Base-by-base conservation (phyloP, 2,888 invertebrate species). In the Litoditis marina region DNA sequence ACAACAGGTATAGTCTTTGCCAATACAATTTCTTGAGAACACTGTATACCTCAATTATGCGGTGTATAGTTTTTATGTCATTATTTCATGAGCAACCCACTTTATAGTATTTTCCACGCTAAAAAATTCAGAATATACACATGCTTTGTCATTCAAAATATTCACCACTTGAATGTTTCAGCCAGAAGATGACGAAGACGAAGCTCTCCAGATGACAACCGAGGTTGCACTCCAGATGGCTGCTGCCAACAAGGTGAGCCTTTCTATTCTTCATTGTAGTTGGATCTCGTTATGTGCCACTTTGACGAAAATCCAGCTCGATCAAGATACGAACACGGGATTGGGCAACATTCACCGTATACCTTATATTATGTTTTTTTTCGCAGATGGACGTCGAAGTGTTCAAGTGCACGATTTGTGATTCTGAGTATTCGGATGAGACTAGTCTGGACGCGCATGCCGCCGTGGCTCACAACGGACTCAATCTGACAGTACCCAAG, bases 141-240 rank as follows among this genome's bases (percentile, higher is more conserved):
- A n/a, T n/a, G n/a, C n/a, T n/a, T n/a, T n/a, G n/a, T n/a, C n/a
- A n/a, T n/a, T n/a, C n/a, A n/a, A n/a, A n/a, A n/a, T n/a, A n/a
- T n/a, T n/a, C n/a, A n/a, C n/a, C n/a, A n/a, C n/a, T n/a, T n/a
- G n/a, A n/a, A n/a, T n/a, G n/a, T n/a, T n/a, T n/a, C n/a, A n/a
- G n/a, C 52, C 46, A 5, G 71, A 68, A 2, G 68, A 73, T 2
- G 77, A 76, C 11, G 72, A 74, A 27, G 76, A 77, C 56, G 76
- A 69, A 13, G 73, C 72, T 11, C 53, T 77, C 66, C 63, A 74
- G 52, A 57, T 76, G 55, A 77, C 78, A 11, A 67, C 73, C 0
- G 71, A 73, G 55, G 76, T 69, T 7, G 78, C 78, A 19, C 60
- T 77, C 25, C 67, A 77, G 28, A 78, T 78, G 76, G 76, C 69